These are phyloP conservation scores for Pan troglodytes DNA, from an alignment of 2,113 vertebrate species.

Conservation along the genomic window DNA sequence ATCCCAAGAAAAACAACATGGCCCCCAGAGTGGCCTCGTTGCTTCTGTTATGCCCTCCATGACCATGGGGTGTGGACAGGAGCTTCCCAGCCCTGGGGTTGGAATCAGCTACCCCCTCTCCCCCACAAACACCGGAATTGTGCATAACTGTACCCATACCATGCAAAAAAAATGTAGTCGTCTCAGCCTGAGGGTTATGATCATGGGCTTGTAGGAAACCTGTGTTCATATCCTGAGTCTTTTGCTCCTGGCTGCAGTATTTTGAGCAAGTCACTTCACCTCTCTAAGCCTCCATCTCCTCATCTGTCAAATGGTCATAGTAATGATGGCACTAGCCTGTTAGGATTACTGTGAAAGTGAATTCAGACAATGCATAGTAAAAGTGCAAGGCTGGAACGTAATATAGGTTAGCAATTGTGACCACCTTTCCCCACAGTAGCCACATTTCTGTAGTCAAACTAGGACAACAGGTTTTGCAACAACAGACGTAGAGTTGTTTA, in stretches of 20 bases:
- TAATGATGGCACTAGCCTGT: fast-evolving
- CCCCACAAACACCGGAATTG: not conserved
- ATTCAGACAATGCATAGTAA: not conserved
- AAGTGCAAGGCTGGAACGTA: fast-evolving
- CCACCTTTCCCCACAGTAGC: not conserved
- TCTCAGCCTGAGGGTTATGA: not conserved
- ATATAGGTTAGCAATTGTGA: fast-evolving
- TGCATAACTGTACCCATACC: not conserved
- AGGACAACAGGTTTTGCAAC: not conserved
- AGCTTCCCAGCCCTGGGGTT: not conserved
- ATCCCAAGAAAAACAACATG: not conserved
- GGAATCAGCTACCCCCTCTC: not conserved
- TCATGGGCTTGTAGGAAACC: not conserved
- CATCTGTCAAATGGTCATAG: not conserved
- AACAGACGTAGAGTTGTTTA: not conserved
- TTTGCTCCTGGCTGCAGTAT: not conserved
- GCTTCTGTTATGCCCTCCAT: not conserved
- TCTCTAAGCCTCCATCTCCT: not conserved
- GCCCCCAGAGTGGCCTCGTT: no score
- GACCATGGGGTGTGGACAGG: not conserved
- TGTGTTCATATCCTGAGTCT: not conserved
- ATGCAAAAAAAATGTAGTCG: not conserved
- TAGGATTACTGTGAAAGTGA: fast-evolving
- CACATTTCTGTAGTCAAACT: not conserved
- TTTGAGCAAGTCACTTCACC: not conserved